Conservation (phyloP, 2,113 vertebrate species). For the Dromiciops gliroides region DNA sequence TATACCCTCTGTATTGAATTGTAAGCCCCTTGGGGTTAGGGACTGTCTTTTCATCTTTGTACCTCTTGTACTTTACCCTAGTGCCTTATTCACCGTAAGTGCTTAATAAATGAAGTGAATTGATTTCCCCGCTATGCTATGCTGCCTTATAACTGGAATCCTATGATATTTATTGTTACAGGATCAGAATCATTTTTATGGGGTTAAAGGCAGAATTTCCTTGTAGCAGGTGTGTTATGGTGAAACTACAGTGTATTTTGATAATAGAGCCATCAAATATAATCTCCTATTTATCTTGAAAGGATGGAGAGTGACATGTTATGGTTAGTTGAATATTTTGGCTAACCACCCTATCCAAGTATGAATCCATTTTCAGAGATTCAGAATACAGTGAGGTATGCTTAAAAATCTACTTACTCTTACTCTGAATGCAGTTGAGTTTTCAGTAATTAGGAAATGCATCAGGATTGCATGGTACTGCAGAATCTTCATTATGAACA, state of each 20-base stretch:
- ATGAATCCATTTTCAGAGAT: neutral
- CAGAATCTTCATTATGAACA: neutral
- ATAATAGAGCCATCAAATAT: neutral
- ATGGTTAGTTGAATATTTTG: constrained; percentile 16
- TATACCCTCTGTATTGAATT: neutral
- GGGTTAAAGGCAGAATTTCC: neutral
- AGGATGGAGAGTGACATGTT: constrained; percentile 2
- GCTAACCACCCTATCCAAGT: neutral
- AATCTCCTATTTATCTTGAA: neutral
- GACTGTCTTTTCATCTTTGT: neutral
- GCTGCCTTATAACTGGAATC: neutral
- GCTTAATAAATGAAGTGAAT: no score
- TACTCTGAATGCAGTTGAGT: neutral
- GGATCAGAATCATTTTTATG: neutral
- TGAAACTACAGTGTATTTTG: neutral
- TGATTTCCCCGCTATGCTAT: neutral
- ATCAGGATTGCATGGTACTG: neutral
- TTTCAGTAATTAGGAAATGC: neutral
- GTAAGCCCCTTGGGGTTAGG: neutral
- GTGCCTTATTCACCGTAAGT: neutral
- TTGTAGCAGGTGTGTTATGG: neutral
- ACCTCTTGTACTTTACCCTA: neutral
- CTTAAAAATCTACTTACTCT: neutral
- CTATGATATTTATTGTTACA: neutral
- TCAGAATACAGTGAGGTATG: neutral